Evolutionary conservation across 2,113 vertebrate genomes (phyloP), one percentile per base, ranked within the genome.

Genomic region (Tautogolabrus adspersus): DNA sequence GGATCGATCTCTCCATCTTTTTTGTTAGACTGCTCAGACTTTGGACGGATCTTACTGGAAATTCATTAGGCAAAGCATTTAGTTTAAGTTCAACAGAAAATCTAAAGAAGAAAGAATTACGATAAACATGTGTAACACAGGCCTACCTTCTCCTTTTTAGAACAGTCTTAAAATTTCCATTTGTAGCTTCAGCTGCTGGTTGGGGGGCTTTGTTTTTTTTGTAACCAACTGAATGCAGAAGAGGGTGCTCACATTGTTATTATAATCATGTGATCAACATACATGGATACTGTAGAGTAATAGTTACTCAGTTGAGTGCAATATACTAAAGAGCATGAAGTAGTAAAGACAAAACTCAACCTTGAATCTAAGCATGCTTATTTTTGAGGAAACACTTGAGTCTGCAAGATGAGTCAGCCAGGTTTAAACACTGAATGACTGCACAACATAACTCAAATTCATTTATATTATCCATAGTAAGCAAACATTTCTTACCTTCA

Each of bases 191-290:
- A 34, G 60, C 58, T 73, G n/a, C 26, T 69, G 37, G 65, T 46
- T 76, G 40, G 8, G 30, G 23, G 82, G 90, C 84, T 8, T 85
- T 72, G 65, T 93, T 90, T 66, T 89, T 97, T 89, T 96, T 95
- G 84, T 93, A 97, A 73, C 95, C 95, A 90, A 95, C 96, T 97
- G 86, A 84, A 88, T 87, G 56, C 67, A 67, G 34, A 64, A 64
- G 6, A 73, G 12, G 16, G 44, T 15, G 47, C 30, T 55, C 54
- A 15, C 8, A 51, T 69, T 60, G 78, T 57, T 64, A 38, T 22
- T 66, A 30, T 1, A 59, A 52, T 40, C 10, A 44, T 69, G 18
- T 16, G 66, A 66, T 23, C 66, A 62, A 44, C 51, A 30, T 6
- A 66, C 30, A 67, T 18, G 15, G 23, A 10, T 9, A 34, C 26